Evolutionary conservation across 2,113 vertebrate genomes (phyloP).

Genomic region (Campylorhamphus procurvoides): DNA sequence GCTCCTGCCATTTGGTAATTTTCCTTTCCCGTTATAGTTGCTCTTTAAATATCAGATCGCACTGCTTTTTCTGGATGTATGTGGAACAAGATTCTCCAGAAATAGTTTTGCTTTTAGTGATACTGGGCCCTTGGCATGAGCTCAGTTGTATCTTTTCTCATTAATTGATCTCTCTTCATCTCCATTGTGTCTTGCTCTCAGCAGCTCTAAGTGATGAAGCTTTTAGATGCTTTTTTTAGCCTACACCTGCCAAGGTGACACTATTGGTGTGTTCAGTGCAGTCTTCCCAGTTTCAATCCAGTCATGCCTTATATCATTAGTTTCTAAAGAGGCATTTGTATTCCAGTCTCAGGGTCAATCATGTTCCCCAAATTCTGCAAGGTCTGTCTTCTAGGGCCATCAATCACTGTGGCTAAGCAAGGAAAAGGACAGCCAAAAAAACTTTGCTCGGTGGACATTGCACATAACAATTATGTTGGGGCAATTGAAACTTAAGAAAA

Average conservation of each 20-base stretch:
- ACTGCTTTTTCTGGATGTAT: background rate
- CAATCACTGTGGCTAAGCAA: background rate
- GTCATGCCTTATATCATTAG: background rate
- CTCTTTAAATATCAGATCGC: background rate
- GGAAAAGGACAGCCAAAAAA: background rate
- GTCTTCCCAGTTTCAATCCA: background rate
- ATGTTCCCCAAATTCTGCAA: background rate
- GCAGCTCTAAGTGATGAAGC: background rate
- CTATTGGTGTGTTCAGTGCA: rapidly evolving
- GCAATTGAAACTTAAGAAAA: background rate
- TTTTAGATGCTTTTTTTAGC: background rate
- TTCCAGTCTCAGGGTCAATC: background rate
- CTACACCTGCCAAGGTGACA: background rate
- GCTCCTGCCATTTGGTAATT: background rate
- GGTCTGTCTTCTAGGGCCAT: background rate
- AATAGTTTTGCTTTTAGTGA: background rate
- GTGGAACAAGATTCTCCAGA: background rate
- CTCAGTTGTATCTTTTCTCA: background rate
- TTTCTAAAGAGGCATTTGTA: background rate
- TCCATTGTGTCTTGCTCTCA: background rate
- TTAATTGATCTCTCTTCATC: background rate
- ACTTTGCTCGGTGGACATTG: background rate
- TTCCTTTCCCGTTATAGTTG: background rate
- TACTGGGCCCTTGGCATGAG: background rate
- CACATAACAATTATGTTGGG: background rate